Percentiles rank a stretch among this genome's conserved stretches.
These are phyloP conservation scores for Potamilus streckersoni DNA, from an alignment of 1,140 invertebrate genomes.

Conservation along the genomic window DNA sequence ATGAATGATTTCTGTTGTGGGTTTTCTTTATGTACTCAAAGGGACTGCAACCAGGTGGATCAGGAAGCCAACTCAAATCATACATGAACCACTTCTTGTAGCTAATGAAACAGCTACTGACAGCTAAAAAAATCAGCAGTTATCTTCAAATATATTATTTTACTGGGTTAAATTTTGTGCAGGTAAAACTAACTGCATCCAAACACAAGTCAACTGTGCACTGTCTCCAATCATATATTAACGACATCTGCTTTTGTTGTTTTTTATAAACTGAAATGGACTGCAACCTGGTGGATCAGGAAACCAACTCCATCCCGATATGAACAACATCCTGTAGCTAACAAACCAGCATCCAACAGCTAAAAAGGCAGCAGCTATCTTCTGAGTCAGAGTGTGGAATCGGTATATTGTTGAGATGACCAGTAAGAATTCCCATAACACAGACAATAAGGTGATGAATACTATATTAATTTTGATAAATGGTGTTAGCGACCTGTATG, in stretches of 20 bases:
- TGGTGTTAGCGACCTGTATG: constrained; percentile 78
- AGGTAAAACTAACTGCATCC: neutral
- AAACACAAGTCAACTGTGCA: neutral
- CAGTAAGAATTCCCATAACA: constrained; percentile 95
- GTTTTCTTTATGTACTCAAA: constrained; percentile 37
- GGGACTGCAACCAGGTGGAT: constrained; percentile 46
- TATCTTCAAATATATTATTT: constrained; percentile 75
- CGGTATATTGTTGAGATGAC: constrained; percentile 87
- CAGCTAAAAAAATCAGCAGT: constrained; percentile 84
- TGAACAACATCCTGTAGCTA: constrained; percentile 87
- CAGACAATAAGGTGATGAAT: constrained; percentile 78
- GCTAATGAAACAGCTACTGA: constrained; percentile 91
- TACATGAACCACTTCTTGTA: constrained; percentile 83
- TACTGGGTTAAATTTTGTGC: too few relatives aligned
- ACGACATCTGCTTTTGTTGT: neutral
- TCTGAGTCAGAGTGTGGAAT: constrained; percentile 96
- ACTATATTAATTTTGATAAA: constrained; percentile 82
- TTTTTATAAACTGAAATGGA: constrained; percentile 42
- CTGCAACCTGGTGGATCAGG: constrained; percentile 51
- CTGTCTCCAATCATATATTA: neutral
- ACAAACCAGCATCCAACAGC: constrained; percentile 92
- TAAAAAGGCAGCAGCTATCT: constrained; percentile 87
- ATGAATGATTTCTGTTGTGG: neutral
- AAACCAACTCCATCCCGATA: constrained; percentile 30
- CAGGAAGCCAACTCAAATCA: constrained; percentile 35